Evolutionary conservation across 1,140 invertebrate genomes (phyloP).

Genomic region (Plectrocnemia conspersa): DNA sequence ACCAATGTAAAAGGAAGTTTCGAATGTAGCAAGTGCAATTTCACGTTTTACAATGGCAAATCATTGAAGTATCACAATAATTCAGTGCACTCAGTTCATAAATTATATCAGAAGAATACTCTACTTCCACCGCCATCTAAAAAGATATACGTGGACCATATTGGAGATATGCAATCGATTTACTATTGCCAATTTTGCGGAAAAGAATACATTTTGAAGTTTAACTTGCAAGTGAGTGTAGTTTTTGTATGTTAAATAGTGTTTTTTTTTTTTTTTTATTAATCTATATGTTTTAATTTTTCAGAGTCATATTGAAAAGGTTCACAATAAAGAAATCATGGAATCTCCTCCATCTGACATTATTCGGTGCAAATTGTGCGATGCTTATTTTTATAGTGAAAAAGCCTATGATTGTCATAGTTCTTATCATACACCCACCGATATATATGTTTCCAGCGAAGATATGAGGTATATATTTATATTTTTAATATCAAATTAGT

Average conservation of each 20-base stretch:
- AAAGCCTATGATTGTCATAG: constrained; percentile 62
- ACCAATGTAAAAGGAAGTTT: no score
- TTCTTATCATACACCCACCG: constrained; percentile 58
- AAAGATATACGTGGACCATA: constrained; percentile 56
- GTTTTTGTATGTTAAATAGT: neutral
- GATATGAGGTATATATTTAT: constrained; percentile 50
- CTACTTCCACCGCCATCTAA: constrained; percentile 55
- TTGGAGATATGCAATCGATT: constrained; percentile 55
- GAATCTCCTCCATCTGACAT: constrained; percentile 52
- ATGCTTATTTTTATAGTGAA: constrained; percentile 62
- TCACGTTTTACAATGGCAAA: constrained; percentile 54
- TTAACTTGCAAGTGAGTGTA: constrained; percentile 57
- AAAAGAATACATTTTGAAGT: constrained; percentile 63
- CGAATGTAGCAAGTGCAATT: constrained; percentile 58
- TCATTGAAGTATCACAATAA: constrained; percentile 61
- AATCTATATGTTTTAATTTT: constrained; percentile 15
- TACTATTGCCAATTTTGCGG: constrained; percentile 67
- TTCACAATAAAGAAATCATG: constrained; percentile 52
- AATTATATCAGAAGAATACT: constrained; percentile 51
- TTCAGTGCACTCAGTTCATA: constrained; percentile 60
- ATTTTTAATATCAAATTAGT: neutral
- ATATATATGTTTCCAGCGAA: constrained; percentile 61
- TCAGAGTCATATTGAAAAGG: constrained; percentile 57
- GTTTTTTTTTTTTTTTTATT: neutral
- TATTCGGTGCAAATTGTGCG: constrained; percentile 60